Conservation (phyloP, 2,113 vertebrate species). For the Caloenas nicobarica region DNA sequence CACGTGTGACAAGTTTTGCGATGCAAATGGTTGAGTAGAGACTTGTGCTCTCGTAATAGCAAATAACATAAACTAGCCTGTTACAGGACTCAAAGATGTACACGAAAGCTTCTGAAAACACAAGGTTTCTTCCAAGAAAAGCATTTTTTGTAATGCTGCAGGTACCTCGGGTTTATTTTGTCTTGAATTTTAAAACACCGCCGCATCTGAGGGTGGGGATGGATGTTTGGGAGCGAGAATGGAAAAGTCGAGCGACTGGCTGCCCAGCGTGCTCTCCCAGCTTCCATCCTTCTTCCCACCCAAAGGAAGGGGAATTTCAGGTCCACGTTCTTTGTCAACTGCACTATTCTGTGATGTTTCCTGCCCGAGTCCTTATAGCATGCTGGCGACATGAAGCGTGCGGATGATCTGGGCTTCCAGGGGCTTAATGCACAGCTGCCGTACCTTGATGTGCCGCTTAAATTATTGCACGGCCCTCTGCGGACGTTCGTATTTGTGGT, state of each 20-base stretch:
- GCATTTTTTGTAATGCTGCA: neutral
- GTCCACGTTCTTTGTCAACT: neutral
- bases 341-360: neutral
- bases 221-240: neutral
- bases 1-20: neutral
- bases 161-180: neutral
- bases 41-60: neutral
- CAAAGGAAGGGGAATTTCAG: neutral
- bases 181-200: neutral
- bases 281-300: neutral
- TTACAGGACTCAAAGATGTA: neutral
- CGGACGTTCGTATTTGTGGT: neutral
- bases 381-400: neutral
- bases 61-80: neutral
- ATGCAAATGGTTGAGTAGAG: neutral
- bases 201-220: fast-evolving
- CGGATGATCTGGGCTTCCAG: neutral
- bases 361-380: neutral
- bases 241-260: neutral
- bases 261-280: neutral
- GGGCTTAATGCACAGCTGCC: neutral
- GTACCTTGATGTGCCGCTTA: neutral
- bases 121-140: neutral
- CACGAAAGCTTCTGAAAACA: neutral
- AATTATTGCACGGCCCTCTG: neutral